phyloP scores from a whole-genome alignment of 2,113 vertebrate species.

The Bos taurus region ARS-UCD2.0 NC_037338.1:104041001-104041500 shows the following conservation, averaged over 20 bases:
- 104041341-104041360: neutral
- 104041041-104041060: rapidly evolving
- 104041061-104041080: neutral
- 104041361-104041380: too few relatives aligned
- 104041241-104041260: neutral
- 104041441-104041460: neutral
- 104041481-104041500: neutral
- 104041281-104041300: rapidly evolving
- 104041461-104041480: neutral
- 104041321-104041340: rapidly evolving
- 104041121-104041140: neutral
- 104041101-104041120: neutral
- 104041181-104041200: rapidly evolving
- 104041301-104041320: neutral
- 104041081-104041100: neutral
- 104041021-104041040: neutral
- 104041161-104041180: neutral
- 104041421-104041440: neutral
- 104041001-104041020: rapidly evolving
- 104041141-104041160: rapidly evolving
- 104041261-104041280: neutral
- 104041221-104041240: rapidly evolving
- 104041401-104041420: neutral
- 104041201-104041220: neutral
- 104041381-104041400: neutral